Base-by-base conservation (phyloP, 2,888 invertebrate species). In the Xylota sylvarum region DNA sequence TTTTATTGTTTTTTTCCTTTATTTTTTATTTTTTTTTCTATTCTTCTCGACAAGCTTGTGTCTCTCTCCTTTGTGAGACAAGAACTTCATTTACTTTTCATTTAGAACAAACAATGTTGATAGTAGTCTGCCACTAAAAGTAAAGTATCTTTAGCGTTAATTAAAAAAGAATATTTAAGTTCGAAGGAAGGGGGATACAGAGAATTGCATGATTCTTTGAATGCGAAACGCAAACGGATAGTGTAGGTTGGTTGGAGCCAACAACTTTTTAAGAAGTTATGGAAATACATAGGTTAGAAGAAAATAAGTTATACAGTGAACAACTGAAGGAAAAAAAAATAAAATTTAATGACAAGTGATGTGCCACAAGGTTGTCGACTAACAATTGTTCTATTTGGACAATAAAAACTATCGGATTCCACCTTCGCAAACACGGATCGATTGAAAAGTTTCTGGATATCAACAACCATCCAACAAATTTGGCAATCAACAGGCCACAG, bases 101-200 rank as follows among this genome's bases (percentile, higher is more conserved):
- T 65, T 72, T 52, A 65, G 19, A 37, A 37, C 9, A 23, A 23
- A 58, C 72, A 80, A 52, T 65, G 67, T 52, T 30, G 64, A 52
- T 62, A 62, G 60, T 69, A n/a, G 30, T 10, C 70, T 62, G 60
- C 35, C 58, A 30, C 52, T 65, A 35, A 23, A 58, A 67, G 35
- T 19, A 46, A 73, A 60, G 62, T 43, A 72, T 82, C 52, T 72
- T 78, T 73, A 72, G 67, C 67, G 46, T 84, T 84, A 84, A 84
- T 84, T 84, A 84, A 84, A 78, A 83, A 58, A 52, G 78, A 78
- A 84, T 84, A 67, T 62, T 69, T 73, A 73, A 73, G 62, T 67
- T 69, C 32, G 48, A 12, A 46, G 6, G 27, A 12, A 46, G 6
- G 27, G 19, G 37, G 32, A 40, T n/a, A n/a, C n/a, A 17, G 17